Evolutionary conservation across 1,140 invertebrate species (phyloP).

Genomic region (Periplaneta americana): DNA sequence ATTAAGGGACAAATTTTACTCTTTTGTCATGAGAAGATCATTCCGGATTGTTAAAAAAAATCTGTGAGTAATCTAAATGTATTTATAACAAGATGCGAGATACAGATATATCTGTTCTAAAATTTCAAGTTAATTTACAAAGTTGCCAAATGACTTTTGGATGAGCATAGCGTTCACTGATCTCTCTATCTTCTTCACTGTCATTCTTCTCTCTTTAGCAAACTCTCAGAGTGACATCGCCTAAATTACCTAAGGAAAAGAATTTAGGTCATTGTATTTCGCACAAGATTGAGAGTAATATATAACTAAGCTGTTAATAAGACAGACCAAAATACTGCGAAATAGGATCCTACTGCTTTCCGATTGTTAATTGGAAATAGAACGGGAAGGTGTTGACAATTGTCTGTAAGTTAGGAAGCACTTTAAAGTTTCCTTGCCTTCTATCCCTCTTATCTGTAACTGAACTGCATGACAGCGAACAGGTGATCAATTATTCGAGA

Average conservation of each 20-base stretch:
- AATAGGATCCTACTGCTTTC: not conserved
- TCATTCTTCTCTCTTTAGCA: no score
- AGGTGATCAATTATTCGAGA: not conserved
- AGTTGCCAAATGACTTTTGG: not conserved
- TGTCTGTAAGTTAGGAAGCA: not conserved
- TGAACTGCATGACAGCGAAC: not conserved
- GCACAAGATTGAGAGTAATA: not conserved
- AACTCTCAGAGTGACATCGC: not conserved
- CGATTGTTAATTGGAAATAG: not conserved
- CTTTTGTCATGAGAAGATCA: no score
- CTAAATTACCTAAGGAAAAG: not conserved
- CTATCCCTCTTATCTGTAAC: not conserved
- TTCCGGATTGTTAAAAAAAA: no score
- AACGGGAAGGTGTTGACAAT: not conserved
- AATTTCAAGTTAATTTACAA: not conserved
- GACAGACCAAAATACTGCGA: not conserved
- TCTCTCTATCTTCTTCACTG: not conserved
- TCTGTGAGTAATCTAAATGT: no score
- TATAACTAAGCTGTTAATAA: not conserved
- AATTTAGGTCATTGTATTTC: not conserved
- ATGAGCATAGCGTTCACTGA: not conserved
- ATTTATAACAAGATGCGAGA: no score
- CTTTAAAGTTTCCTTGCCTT: not conserved
- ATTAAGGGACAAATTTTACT: no score
- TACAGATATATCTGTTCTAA: no score